Percentiles rank a stretch among this genome's conserved stretches.
Evolutionary conservation across 2,797 vertebrate genomes (phyloP).

Genomic region (Phoebastria nigripes): DNA sequence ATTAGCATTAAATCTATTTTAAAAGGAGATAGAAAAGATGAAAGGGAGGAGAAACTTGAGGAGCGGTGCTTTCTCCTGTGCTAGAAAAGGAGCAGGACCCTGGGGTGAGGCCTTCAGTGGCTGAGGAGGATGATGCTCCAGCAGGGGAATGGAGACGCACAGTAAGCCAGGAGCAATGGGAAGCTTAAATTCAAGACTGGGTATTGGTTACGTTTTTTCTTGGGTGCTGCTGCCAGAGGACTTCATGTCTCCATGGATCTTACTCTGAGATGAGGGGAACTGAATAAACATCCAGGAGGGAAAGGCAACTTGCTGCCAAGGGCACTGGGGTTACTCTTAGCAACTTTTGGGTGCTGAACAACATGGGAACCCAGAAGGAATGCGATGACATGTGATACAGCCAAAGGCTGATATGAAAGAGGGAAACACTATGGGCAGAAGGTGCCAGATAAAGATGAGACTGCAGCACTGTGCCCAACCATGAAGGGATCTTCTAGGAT

Average conservation of each 20-base stretch:
- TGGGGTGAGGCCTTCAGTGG: background rate
- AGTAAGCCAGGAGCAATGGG: background rate
- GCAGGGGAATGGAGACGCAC: background rate
- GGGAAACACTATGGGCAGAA: background rate
- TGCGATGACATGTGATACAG: background rate
- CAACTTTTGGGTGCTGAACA: background rate
- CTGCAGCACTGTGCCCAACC: background rate
- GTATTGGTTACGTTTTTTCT: background rate
- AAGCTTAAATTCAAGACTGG: background rate
- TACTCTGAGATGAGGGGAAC: background rate
- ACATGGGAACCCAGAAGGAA: background rate
- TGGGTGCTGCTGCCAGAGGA: background rate
- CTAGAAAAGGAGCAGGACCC: background rate
- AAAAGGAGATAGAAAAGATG: background rate
- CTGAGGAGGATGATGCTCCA: background rate
- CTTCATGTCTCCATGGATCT: background rate
- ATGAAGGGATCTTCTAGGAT: background rate
- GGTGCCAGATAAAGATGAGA: background rate
- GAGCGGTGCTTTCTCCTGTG: background rate
- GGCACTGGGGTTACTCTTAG: background rate
- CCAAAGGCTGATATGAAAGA: background rate
- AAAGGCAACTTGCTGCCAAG: background rate
- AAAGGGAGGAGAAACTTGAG: background rate
- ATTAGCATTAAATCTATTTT: background rate
- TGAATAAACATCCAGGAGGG: background rate